Base-by-base conservation (phyloP, 2,888 invertebrate species). In the Xestobium rufovillosum region DNA sequence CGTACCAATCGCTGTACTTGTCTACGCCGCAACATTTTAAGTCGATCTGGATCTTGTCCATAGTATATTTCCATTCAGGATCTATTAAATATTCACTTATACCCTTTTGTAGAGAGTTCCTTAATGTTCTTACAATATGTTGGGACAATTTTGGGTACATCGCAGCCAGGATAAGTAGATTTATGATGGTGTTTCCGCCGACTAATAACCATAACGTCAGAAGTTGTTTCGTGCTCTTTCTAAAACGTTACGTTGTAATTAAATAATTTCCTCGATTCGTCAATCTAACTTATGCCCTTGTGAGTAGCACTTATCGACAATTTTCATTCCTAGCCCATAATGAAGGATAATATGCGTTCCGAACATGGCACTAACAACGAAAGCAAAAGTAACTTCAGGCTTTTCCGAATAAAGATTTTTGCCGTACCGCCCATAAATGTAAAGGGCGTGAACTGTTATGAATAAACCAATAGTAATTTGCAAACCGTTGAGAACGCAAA, bases 21-120 rank as follows among this genome's bases (percentile, higher is more conserved):
- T 71, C 69, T 2, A 71, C 69, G 8, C 76, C 76, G 47, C 76
- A 77, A 49, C 76, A 77, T 48, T 71, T 66, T 38, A 74, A 51
- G 26, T 51, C 50, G 29, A 60, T 71, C 65, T 77, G 76, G 65
- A 78, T 69, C 6, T 63, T 69, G 50, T 78, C 75, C 44, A 76
- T 61, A 3, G 71, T 61, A 13, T 59, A 61, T 52, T 76, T 78
- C 75, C 76, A 76, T 10, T 63, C 61, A 2, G 67, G 63, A 41
- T 76, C 75, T 4, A 64, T 68, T 26, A 76, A 62, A 49, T 75
- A 76, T 45, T 71, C 71, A 14, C 69, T 67, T 58, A 75, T 76
- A 0, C 75, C 75, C 25, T 67, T 63, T 25, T 70, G 66, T 25
- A 76, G 57, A 0, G 75, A 73, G 3, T 70, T 68, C 1, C 70